Base-by-base conservation (phyloP, 2,113 vertebrate genomes). In the Acrocephalus arundinaceus region DNA sequence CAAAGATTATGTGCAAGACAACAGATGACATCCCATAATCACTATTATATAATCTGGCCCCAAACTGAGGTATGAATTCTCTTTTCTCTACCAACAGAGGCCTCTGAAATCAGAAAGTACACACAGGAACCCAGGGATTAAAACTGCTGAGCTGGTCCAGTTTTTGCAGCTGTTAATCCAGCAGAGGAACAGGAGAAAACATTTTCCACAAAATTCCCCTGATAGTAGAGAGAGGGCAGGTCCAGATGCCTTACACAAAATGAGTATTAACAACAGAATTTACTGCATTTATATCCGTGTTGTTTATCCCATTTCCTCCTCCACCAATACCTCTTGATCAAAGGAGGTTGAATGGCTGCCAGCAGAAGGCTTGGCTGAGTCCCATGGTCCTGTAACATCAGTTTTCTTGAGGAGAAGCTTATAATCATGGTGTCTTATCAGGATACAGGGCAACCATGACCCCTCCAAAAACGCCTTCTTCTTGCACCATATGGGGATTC, bases 161-260 rank as follows among this genome's bases (percentile, higher is more conserved):
- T 27, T 87, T 87, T 71, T 90, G 39, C 33, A 76, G 71, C 74
- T 92, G 41, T 85, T 68, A 88, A 63, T 88, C 52, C 63, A 85
- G 18, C 58, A 86, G 16, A 88, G 24, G 22, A 86, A 25, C 17
- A 31, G 57, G n/a, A 75, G 68, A 70, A 84, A 86, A 84, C 23
- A 54, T 52, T 92, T 75, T 49, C 35, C 46, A 73, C 6, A 13
- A 48, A 90, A 68, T 31, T 90, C 79, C 46, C 33, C 27, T 41
- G 76, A 31, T 8, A n/a, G 22, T 1, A 54, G 37, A 21, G 39
- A 81, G 63, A 86, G 41, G 59, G 25, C 1, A 9, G 27, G 31
- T 61, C 28, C 11, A 17, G 7, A 33, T 45, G 23, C 28, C 45
- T 79, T 52, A 31, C 41, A 58, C 51, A 68, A 57, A 90, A 94